Base-by-base conservation (phyloP, 35 echinoderm and acorn worm species). In the Holothuria glaberrima region DNA sequence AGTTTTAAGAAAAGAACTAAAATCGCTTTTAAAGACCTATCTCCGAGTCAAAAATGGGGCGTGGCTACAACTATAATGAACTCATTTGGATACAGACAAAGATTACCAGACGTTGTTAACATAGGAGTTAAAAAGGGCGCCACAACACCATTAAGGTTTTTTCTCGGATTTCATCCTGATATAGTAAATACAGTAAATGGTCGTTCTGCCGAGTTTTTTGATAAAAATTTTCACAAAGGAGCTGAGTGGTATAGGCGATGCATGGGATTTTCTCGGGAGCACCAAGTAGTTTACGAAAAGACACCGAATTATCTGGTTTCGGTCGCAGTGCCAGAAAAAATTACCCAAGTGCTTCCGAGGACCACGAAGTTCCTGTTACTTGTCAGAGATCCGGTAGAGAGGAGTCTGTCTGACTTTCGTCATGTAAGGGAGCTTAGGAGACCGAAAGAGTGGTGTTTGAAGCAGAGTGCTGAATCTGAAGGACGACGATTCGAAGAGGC, bases 391-490 rank as follows among this genome's bases (percentile, higher is more conserved):
- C 97, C 97, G 4, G 80, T 99, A 35, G 71, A 90, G 25, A 61
- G 97, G 19, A 78, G 88, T 9, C 88, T 92, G 46, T 99, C 97
- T 4, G 93, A 99, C 67, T 99, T 95, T 56, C 85, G 91, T n/a
- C 93, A 95, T 48, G 87, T 86, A 65, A 48, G 45, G 4, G 96
- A 98, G 71, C 38, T 94, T 19, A 20, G 68, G 22, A 46, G 90
- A 9, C 83, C 88, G 21, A 30, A 69, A 36, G 83, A 83, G 33
- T 81, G 64, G 90, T 68, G 86, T 54, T 65, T 68, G 54, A 84
- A 66, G 41, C 72, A 86, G 52, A 91, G 63, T 6, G 60, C 68
- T 14, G 46, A 84, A 33, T 59, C 50, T n/a, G 90, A 94, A 79
- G 93, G 90, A 13, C 34, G 30, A 34, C 63, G 71, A 59, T 93